Evolutionary conservation across 2,113 vertebrate species (phyloP), one percentile per base, ranked within the genome.

Genomic region (Sinocyclocheilus anshuiensis): DNA sequence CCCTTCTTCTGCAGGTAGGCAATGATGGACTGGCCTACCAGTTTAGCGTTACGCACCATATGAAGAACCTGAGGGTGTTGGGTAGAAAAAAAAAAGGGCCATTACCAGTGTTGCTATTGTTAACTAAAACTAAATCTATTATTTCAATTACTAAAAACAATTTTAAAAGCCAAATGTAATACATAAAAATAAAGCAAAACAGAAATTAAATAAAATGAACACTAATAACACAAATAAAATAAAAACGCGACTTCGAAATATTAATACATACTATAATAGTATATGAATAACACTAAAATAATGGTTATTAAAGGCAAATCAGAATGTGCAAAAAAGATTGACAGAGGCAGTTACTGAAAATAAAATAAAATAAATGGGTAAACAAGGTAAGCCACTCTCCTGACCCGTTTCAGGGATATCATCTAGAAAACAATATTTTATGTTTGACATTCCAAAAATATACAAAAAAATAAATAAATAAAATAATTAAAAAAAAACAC

Each of bases 1-100:
- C 97, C 98, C 86, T 99, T 99, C 90, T 97, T 98, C 94, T 99
- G 98, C 86, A 99, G 96, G 93, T 99, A 99, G 1, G 98, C 98
- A 5, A 99, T 99, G 93, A 99, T 99, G 36, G 98, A 99, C 95
- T 99, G 98, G 4, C 98, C 98, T 26, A 99, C 98, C 1, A 99
- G 93, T 89, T 98, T 98, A 53, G 98, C 97, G 0, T 97, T 98
- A 63, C 98, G 95, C 84, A 99, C 98, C 98, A 99, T 99, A 93
- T 99, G 98, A 63, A 99, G 94, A 12, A 99, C 98, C 98, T 99
- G 91, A 65, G 83, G 15, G 69, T 67, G 45, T 48, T 48, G 45
- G 45, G 45, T 12, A 48, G 33, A 39, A 15, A 4, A 6, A 4
- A 6, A 9, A 13, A 36, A 1, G 85, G 42, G 29, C 6, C 16